Conservation (phyloP, 30 jellyfish, hydroid and myxozoan species). For the Aurelia coerulea region DNA sequence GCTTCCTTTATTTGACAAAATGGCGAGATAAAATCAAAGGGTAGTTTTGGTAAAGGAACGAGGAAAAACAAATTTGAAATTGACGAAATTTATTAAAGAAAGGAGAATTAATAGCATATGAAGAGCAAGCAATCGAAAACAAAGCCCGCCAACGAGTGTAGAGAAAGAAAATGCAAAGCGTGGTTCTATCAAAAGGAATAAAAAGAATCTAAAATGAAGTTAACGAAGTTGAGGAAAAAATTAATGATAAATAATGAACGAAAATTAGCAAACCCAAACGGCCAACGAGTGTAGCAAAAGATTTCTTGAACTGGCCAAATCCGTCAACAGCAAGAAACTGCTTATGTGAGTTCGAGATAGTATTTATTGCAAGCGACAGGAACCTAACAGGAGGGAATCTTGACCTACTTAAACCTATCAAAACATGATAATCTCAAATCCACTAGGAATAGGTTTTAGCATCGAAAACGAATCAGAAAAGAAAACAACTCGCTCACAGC, state of each 20-base stretch:
- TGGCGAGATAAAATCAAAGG: too few relatives aligned
- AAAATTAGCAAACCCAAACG: not conserved
- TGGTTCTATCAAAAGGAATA: too few relatives aligned
- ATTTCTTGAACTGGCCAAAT: not conserved
- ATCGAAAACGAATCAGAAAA: slow-evolving; percentile 26
- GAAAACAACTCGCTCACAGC: slow-evolving; percentile 26
- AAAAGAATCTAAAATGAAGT: too few relatives aligned
- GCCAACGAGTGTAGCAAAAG: not conserved
- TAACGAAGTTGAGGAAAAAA: not conserved
- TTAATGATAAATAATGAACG: not conserved
- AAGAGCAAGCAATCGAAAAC: not conserved
- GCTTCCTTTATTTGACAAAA: too few relatives aligned
- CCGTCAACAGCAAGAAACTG: not conserved
- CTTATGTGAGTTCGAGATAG: not conserved
- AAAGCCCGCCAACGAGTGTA: not conserved
- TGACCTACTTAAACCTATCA: slow-evolving; percentile 3
- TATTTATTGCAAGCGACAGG: slow-evolving; percentile 32
- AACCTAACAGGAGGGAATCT: slow-evolving; percentile 45
- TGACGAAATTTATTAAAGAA: not conserved
- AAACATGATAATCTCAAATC: slow-evolving; percentile 23
- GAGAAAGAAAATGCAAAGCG: too few relatives aligned
- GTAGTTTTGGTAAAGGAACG: too few relatives aligned
- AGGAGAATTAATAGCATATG: not conserved
- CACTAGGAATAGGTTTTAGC: slow-evolving; percentile 43
- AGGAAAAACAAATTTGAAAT: too few relatives aligned